phyloP scores from a whole-genome alignment of 2,113 vertebrate genomes.

The Trematocara zebra region DNA sequence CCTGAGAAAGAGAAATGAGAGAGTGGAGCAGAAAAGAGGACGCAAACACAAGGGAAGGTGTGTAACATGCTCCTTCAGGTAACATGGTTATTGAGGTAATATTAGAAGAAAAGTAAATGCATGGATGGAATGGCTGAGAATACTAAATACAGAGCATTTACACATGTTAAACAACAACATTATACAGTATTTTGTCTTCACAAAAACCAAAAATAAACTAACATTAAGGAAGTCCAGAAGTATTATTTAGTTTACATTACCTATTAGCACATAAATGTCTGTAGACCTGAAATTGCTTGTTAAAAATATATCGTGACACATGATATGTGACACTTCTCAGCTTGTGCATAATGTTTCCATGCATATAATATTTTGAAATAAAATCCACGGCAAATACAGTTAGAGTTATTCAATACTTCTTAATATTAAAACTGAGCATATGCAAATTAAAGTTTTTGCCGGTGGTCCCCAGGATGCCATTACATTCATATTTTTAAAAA shows the following conservation, averaged over 20 bases:
- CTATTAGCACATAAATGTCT: not conserved
- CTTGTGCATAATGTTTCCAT: not conserved
- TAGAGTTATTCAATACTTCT: not conserved
- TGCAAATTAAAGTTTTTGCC: not conserved
- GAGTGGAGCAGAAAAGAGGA: not conserved
- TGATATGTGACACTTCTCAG: not conserved
- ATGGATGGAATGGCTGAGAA: not conserved
- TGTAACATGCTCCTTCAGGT: not conserved
- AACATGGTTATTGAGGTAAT: not conserved
- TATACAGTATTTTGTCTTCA: not conserved
- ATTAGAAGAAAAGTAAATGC: not conserved
- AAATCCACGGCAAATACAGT: not conserved
- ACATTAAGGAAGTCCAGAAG: not conserved
- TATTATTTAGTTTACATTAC: not conserved
- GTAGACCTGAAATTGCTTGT: not conserved
- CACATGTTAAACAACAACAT: not conserved
- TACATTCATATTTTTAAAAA: not conserved
- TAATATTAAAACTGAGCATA: not conserved
- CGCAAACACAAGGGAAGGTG: not conserved
- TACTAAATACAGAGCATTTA: not conserved
- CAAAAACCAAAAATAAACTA: not conserved
- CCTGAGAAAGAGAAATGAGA: not conserved
- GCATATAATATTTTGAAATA: not conserved
- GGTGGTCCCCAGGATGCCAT: not conserved
- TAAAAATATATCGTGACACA: not conserved